Conservation (phyloP, 2,113 vertebrate genomes). For the Trematocara nigrifrons region DNA sequence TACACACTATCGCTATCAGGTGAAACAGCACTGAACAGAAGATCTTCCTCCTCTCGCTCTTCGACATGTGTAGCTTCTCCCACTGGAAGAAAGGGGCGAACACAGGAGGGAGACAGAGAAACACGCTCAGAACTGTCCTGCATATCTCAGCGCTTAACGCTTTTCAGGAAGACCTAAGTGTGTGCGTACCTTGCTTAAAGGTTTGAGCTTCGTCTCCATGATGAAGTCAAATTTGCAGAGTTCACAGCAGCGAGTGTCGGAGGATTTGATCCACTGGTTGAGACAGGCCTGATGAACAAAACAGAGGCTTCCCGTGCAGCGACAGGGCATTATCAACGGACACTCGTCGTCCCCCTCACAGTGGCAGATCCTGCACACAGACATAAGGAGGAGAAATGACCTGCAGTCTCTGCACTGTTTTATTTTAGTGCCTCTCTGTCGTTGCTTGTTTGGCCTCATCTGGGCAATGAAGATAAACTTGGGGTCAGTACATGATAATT, state of each 20-base stretch:
- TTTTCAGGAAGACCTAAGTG: background rate
- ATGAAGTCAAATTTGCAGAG: conserved; percentile 98
- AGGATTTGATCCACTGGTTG: conserved; percentile 99
- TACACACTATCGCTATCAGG: conserved; percentile 86
- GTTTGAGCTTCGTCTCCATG: conserved; percentile 97
- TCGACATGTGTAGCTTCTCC: conserved; percentile 94
- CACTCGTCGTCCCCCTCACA: conserved; percentile 95
- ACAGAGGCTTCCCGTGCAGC: conserved; percentile 89
- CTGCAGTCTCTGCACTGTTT: background rate
- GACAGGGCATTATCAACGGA: conserved; percentile 91
- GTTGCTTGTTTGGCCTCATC: background rate
- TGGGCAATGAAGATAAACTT: background rate
- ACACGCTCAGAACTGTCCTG: background rate
- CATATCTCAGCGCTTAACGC: background rate
- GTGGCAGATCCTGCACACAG: conserved; percentile 90
- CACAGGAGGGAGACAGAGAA: background rate
- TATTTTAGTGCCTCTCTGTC: background rate
- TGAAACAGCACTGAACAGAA: conserved; percentile 93
- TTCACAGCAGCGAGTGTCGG: conserved; percentile 94
- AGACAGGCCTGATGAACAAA: conserved; percentile 95
- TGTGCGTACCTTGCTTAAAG: conserved; percentile 81
- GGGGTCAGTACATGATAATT: background rate
- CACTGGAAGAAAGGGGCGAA: conserved; percentile 71
- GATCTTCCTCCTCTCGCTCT: conserved; percentile 90
- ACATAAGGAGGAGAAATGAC: conserved; percentile 8